Base-by-base conservation (phyloP, 2,797 vertebrate species). In the Sorex maritimensis region DNA sequence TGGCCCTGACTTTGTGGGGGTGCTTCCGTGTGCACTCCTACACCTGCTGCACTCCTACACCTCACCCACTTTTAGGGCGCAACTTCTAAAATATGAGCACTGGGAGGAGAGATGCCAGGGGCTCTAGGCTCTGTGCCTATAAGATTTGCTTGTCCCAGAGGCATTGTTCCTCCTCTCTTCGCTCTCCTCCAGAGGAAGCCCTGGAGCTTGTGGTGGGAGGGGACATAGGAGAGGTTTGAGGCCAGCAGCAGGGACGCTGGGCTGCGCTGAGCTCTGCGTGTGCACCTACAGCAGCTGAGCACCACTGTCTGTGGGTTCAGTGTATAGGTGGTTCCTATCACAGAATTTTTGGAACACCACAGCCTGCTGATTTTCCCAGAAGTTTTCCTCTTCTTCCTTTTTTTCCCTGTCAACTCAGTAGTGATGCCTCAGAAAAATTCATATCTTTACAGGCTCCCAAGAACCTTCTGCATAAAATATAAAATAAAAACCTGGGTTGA, bases 81-180 rank as follows among this genome's bases (percentile, higher is more conserved):
- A 44, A n/a, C 34, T 28, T 93, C 81, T 87, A 63, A 89, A 90
- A 55, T 49, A 41, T 41, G 41, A n/a, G n/a, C 74, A 24, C 63
- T 81, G 61, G 38, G 14, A 24, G 61, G 52, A 26, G 6, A 49
- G 23, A 30, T 71, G 15, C n/a, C 26, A 71, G 65, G 17, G 8
- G 5, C 19, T 30, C 13, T 52, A 73, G 78, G 44, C 21, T 24
- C 5, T 24, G 24, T 67, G 63, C 26, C 30, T 34, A 19, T 23
- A n/a, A 11, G 28, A 46, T 55, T 15, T 46, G 38, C 83, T 30
- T 68, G 46, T 52, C 34, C 0, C 30, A 30, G 41, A 13, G 17
- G 30, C 24, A 75, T 19, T 46, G 23, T 79, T 67, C 49, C 23
- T 10, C 44, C 34, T 9, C 24, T 67, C 26, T n/a, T n/a, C 6